phyloP scores from a whole-genome alignment of 2,888 invertebrate species.

The Oscheius sp. region DNA sequence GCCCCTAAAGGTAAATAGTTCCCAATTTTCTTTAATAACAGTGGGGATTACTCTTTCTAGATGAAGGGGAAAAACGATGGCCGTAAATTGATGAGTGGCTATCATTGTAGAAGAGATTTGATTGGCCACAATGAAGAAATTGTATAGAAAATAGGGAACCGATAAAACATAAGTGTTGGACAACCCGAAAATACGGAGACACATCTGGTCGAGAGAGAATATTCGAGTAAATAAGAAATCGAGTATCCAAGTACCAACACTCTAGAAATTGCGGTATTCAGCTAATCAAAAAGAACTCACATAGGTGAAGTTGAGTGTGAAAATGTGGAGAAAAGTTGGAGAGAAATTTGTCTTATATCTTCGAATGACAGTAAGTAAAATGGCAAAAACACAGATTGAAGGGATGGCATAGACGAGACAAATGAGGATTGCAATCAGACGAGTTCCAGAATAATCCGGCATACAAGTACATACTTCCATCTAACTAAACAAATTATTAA shows the following conservation, averaged over 20 bases:
- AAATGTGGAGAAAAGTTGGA: background rate
- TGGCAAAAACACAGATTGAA: background rate
- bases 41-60: background rate
- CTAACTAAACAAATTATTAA: too few relatives aligned
- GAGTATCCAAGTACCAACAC: slow-evolving; percentile 8
- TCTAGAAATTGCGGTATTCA: background rate
- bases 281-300: background rate
- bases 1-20: too few relatives aligned
- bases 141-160: slow-evolving; percentile 13
- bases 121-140: slow-evolving; percentile 5
- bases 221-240: slow-evolving; percentile 8
- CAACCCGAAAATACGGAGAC: background rate
- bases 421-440: background rate
- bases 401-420: slow-evolving; percentile 7
- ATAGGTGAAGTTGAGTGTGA: background rate
- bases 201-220: background rate
- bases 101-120: slow-evolving; percentile 3
- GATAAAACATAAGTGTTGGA: background rate
- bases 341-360: background rate
- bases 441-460: background rate
- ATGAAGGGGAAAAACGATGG: background rate
- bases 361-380: background rate
- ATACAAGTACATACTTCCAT: too few relatives aligned
- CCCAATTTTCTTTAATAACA: background rate
- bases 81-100: slow-evolving; percentile 9